phyloP scores from a whole-genome alignment of 2,888 invertebrate species.

The Hypercompe scribonia region DNA sequence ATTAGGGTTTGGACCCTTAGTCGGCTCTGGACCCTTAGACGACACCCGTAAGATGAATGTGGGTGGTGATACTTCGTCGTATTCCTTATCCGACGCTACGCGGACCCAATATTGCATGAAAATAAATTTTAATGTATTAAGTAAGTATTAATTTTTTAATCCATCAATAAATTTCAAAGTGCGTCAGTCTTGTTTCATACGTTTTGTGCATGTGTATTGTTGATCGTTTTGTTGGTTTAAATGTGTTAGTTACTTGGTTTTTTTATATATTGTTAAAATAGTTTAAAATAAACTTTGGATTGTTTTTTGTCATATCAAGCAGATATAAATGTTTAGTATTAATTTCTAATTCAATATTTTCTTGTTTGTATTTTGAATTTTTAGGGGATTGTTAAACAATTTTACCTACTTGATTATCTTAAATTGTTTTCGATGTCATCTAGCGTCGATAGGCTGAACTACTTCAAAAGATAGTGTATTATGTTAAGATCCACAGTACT shows the following conservation, averaged over 20 bases:
- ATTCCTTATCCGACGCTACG: no score
- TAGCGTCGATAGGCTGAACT: not conserved
- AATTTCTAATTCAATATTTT: not conserved
- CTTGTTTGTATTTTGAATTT: not conserved
- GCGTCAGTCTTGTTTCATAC: not conserved
- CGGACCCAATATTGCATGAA: not conserved
- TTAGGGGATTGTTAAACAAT: not conserved
- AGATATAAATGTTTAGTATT: not conserved
- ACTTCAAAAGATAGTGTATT: not conserved
- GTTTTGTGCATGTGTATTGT: not conserved
- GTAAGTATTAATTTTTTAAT: not conserved
- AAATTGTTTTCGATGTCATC: not conserved
- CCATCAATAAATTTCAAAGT: not conserved
- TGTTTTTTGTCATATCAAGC: not conserved
- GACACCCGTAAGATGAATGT: no score
- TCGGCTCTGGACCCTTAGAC: no score
- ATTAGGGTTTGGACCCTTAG: no score
- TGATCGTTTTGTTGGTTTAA: not conserved
- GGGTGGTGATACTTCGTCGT: no score
- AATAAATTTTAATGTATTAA: not conserved
- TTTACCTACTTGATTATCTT: not conserved
- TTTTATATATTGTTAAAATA: not conserved
- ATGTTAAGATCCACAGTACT: not conserved
- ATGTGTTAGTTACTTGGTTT: not conserved
- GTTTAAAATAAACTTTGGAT: not conserved